Evolutionary conservation across 1,140 invertebrate genomes (phyloP).

Genomic region (Zaprionus taronus): DNA sequence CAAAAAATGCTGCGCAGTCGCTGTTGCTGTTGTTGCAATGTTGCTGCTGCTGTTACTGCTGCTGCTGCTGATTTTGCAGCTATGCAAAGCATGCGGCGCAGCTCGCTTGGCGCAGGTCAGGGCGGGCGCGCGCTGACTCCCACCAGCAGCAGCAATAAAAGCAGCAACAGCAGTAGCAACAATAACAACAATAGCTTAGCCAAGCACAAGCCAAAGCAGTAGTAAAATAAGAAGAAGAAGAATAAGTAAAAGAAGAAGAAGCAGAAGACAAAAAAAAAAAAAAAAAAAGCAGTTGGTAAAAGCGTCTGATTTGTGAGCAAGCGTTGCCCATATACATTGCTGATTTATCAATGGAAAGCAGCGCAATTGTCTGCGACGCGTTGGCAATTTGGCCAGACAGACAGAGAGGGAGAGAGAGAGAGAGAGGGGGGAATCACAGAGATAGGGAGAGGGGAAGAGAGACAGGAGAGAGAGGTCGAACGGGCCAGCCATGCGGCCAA

Average conservation of each 20-base stretch:
- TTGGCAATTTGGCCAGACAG: slow-evolving; percentile 29
- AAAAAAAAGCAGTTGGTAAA: slow-evolving; percentile 35
- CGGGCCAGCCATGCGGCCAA: background rate
- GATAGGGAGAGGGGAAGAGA: background rate
- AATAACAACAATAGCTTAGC: background rate
- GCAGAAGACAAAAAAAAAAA: slow-evolving; percentile 1
- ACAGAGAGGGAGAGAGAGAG: background rate
- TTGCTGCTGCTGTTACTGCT: background rate
- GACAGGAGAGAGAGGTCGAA: background rate
- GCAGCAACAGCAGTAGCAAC: background rate
- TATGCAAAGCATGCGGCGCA: slow-evolving; percentile 58
- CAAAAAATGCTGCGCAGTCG: slow-evolving; percentile 48
- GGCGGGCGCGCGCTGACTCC: slow-evolving; percentile 22
- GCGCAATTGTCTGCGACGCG: slow-evolving; percentile 36
- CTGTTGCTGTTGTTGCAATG: slow-evolving; percentile 8
- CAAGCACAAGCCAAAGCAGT: background rate
- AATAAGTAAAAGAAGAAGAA: background rate
- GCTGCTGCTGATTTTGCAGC: slow-evolving; percentile 32
- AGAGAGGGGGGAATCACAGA: too few relatives aligned
- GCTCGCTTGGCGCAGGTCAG: slow-evolving; percentile 61
- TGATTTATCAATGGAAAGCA: slow-evolving; percentile 55
- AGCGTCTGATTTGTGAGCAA: slow-evolving; percentile 46
- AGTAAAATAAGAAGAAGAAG: background rate
- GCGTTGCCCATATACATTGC: slow-evolving; percentile 35
- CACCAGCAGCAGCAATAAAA: background rate